Percentiles rank a stretch among this genome's conserved stretches.
Conservation (phyloP, 2,113 vertebrate genomes). For the Delphinapterus leucas region DNA sequence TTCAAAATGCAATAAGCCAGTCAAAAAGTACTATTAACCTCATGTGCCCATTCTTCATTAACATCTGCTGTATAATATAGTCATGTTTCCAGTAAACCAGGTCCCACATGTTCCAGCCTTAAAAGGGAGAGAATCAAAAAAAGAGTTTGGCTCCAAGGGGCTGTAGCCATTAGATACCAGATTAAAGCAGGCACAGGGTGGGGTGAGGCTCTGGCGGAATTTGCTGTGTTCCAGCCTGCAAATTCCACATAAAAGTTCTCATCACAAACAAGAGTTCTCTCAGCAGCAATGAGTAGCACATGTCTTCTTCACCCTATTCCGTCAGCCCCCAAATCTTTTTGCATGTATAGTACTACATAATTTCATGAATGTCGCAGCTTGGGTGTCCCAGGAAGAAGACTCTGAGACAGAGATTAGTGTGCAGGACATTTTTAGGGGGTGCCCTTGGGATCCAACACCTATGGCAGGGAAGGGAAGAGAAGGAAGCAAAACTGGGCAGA, state of each 20-base stretch:
- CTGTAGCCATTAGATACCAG: neutral
- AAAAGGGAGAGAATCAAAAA: slow-evolving; percentile 43
- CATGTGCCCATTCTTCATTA: slow-evolving; percentile 49
- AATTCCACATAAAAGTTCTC: neutral
- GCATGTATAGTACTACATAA: neutral
- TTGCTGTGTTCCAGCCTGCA: neutral
- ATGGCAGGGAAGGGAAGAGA: neutral
- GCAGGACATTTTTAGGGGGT: neutral
- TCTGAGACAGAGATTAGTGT: neutral
- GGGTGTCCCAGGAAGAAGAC: neutral
- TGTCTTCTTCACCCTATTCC: neutral
- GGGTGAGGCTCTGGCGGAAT: neutral
- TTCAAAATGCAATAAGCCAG: slow-evolving; percentile 60
- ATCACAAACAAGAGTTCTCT: neutral
- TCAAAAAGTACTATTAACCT: slow-evolving; percentile 54
- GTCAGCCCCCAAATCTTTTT: neutral
- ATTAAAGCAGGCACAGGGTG: neutral
- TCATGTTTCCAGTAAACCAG: slow-evolving; percentile 52
- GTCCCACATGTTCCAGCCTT: neutral
- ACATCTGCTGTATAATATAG: slow-evolving; percentile 3
- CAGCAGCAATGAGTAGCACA: neutral
- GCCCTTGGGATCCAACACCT: neutral
- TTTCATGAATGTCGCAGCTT: neutral
- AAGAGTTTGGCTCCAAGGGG: neutral
- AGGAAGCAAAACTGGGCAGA: neutral